Conservation (phyloP, 2,888 invertebrate species). For the Diarsia dahlii region DNA sequence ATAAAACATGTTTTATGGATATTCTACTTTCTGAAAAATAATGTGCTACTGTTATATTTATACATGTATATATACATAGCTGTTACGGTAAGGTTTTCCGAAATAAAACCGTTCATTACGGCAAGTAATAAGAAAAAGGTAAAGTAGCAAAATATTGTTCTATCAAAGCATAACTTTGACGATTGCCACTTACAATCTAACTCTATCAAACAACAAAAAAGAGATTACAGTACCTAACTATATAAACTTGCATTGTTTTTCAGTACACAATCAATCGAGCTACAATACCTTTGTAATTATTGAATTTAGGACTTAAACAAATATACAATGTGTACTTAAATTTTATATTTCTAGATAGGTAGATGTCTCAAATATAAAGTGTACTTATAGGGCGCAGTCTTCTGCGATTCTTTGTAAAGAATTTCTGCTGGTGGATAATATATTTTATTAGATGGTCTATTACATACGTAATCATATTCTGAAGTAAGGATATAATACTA, state of each 20-base stretch:
- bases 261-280: neutral
- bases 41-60: neutral
- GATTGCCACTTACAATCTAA: neutral
- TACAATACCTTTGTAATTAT: neutral
- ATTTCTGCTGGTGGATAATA: neutral
- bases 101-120: neutral
- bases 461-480: slow-evolving; percentile 12
- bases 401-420: neutral
- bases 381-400: neutral
- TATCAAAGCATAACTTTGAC: neutral
- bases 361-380: neutral
- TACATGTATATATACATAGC: neutral
- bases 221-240: neutral
- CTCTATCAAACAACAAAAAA: neutral
- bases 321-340: slow-evolving; percentile 10
- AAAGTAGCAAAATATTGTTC: too few relatives aligned
- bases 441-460: neutral
- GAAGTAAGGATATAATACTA: neutral
- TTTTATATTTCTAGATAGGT: neutral
- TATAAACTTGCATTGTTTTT: neutral
- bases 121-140: neutral
- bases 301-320: neutral
- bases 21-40: neutral
- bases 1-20: neutral
- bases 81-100: neutral